A percentile compares a stretch with the other conserved stretches of the same genome.
Evolutionary conservation across 2,888 invertebrate genomes (phyloP).

Genomic region (Syritta pipiens): DNA sequence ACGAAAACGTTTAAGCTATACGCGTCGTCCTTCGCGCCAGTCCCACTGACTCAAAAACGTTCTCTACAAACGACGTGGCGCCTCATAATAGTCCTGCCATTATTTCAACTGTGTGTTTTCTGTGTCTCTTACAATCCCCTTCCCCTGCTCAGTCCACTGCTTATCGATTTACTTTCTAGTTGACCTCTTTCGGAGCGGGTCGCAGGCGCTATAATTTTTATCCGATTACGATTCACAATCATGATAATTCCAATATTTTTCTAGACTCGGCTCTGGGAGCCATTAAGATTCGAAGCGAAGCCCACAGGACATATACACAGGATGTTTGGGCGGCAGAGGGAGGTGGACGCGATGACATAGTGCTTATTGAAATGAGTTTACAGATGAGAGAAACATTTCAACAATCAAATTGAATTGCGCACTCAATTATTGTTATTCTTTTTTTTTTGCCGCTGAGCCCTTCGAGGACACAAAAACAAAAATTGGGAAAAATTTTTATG

Average conservation of each 20-base stretch:
- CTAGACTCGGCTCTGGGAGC: not conserved
- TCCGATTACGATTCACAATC: conserved; percentile 44
- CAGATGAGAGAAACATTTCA: conserved; percentile 23
- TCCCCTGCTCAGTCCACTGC: not conserved
- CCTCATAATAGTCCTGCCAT: conserved; percentile 27
- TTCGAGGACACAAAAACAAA: not conserved
- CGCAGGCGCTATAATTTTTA: conserved; percentile 21
- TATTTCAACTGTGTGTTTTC: conserved; percentile 14
- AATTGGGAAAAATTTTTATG: not conserved
- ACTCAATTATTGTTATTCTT: conserved; percentile 20
- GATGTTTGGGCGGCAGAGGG: too few relatives aligned
- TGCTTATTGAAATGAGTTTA: conserved; percentile 52
- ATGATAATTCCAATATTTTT: conserved; percentile 38
- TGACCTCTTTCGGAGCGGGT: conserved; percentile 14
- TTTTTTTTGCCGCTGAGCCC: not conserved
- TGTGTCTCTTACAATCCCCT: not conserved
- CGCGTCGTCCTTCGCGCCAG: not conserved
- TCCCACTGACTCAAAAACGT: conserved; percentile 7
- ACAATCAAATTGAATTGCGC: conserved; percentile 24
- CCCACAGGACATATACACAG: too few relatives aligned
- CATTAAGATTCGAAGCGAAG: too few relatives aligned
- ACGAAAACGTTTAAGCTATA: conserved; percentile 13
- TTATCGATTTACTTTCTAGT: conserved; percentile 39
- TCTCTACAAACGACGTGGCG: conserved; percentile 33
- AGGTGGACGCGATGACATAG: conserved; percentile 19